Evolutionary conservation across 2,113 vertebrate genomes (phyloP).

Genomic region (Notarius lentiginosus): DNA sequence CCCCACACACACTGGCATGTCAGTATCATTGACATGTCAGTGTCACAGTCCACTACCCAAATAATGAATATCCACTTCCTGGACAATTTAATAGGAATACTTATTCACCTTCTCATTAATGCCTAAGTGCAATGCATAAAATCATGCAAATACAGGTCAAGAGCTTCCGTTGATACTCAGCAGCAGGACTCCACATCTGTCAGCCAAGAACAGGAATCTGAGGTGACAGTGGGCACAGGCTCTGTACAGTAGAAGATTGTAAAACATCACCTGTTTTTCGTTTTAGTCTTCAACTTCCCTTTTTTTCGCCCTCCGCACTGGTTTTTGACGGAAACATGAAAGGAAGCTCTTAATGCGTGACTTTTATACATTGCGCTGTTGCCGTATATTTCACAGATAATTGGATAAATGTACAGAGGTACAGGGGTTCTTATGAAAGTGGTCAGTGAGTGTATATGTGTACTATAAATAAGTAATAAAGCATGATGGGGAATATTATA

Average conservation of each 20-base stretch:
- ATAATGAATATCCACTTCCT: neutral
- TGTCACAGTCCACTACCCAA: neutral
- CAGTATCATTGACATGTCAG: neutral
- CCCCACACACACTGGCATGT: neutral
- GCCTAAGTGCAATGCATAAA: neutral
- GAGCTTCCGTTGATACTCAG: neutral
- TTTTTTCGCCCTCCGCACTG: neutral
- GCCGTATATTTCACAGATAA: neutral
- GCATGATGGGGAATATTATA: neutral
- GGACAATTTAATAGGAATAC: neutral
- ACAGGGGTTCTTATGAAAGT: no score
- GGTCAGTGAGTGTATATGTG: neutral
- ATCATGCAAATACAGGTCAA: no score
- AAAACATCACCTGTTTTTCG: neutral
- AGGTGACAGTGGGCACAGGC: neutral
- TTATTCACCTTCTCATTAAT: neutral
- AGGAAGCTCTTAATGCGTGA: neutral
- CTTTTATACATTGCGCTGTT: neutral
- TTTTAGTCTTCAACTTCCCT: neutral
- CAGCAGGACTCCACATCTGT: neutral
- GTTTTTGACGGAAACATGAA: neutral
- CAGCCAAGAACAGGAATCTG: neutral
- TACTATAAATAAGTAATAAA: slow-evolving; percentile 4
- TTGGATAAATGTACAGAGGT: neutral
- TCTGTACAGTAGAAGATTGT: neutral